Evolutionary conservation across 2,113 vertebrate genomes (phyloP).

Genomic region (Oncorhynchus keta): DNA sequence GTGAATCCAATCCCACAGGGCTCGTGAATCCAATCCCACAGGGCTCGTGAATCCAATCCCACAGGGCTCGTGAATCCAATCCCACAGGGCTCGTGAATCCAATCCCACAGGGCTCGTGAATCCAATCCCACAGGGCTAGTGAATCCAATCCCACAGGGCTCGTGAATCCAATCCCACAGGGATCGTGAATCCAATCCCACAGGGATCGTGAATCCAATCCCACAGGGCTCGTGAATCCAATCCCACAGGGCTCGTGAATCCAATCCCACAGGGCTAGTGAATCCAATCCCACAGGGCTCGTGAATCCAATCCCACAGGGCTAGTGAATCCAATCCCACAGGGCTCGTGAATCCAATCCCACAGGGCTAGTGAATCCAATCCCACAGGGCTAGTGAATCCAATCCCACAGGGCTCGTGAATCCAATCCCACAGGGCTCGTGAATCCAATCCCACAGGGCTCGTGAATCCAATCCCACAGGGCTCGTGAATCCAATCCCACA

Average conservation of each 20-base stretch:
- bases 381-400: constrained; percentile 9
- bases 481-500: constrained; percentile 5
- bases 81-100: constrained; percentile 10
- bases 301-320: constrained; percentile 10
- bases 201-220: not conserved
- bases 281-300: constrained; percentile 3
- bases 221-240: not conserved
- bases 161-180: constrained; percentile 7
- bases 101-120: constrained; percentile 7
- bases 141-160: constrained; percentile 7
- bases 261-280: constrained; percentile 6
- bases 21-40: constrained; percentile 3
- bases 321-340: constrained; percentile 6
- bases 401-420: constrained; percentile 40
- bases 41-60: constrained; percentile 9
- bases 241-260: constrained; percentile 8
- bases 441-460: no score
- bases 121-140: constrained; percentile 6
- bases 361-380: no score
- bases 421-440: constrained; percentile 6
- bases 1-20: constrained; percentile 10
- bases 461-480: no score
- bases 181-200: constrained; percentile 4
- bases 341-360: constrained; percentile 8
- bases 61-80: no score